Percentiles rank a stretch among this genome's conserved stretches.
Evolutionary conservation across 2,113 vertebrate species (phyloP).

Genomic region (Hippocampus guttulatus): DNA sequence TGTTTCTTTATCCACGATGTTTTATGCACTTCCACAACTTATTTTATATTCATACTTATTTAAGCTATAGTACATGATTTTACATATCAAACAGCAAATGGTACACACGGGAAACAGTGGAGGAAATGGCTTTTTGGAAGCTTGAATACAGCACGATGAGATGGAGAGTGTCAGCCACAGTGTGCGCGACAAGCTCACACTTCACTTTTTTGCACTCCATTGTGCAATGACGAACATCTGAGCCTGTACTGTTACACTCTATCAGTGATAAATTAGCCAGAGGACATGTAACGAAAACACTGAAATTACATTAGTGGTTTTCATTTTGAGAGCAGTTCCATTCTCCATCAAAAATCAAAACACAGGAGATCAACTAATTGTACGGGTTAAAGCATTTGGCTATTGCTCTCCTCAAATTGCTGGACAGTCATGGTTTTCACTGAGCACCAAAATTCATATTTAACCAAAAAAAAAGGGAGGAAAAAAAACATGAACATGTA

Average conservation of each 20-base stretch:
- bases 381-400: slow-evolving; percentile 12
- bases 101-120: slow-evolving; percentile 12
- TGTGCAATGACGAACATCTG: slow-evolving; percentile 29
- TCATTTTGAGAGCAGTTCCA: slow-evolving; percentile 20
- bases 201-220: slow-evolving; percentile 3
- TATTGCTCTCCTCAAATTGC: slow-evolving; percentile 50
- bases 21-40: slow-evolving; percentile 37
- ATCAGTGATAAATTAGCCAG: slow-evolving; percentile 56
- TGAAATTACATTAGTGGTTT: slow-evolving; percentile 30
- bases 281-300: slow-evolving; percentile 45
- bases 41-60: slow-evolving; percentile 56
- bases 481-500: slow-evolving; percentile 35
- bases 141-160: slow-evolving; percentile 48
- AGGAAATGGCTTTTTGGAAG: slow-evolving; percentile 46
- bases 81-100: slow-evolving; percentile 64
- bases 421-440: slow-evolving; percentile 22
- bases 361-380: slow-evolving; percentile 15
- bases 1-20: slow-evolving; percentile 41
- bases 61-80: slow-evolving; percentile 62
- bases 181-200: slow-evolving; percentile 33
- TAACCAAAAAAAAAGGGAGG: neutral
- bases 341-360: neutral
- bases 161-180: slow-evolving; percentile 6
- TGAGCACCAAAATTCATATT: slow-evolving; percentile 1
- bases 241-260: slow-evolving; percentile 17